A percentile compares a stretch with the other conserved stretches of the same genome.
Conservation (phyloP, 2,113 vertebrate species). For the Ceratotherium simum region DNA sequence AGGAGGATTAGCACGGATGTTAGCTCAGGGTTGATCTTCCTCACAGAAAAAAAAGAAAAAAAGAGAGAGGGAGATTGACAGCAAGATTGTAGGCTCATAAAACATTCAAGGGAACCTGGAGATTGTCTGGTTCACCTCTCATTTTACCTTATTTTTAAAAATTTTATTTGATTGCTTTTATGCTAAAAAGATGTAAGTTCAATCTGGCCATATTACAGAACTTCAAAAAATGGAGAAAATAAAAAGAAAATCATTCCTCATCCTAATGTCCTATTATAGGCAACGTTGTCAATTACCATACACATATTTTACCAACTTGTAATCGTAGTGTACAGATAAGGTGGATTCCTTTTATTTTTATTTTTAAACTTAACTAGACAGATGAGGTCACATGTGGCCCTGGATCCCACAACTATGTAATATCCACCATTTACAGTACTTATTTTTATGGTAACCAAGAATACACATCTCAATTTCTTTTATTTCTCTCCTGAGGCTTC, state of each 20-base stretch:
- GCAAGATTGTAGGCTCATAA: slow-evolving; percentile 75
- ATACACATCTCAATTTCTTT: background rate
- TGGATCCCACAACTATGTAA: background rate
- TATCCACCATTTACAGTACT: background rate
- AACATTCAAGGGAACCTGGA: slow-evolving; percentile 74
- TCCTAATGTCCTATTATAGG: slow-evolving; percentile 32
- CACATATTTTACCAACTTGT: slow-evolving; percentile 51
- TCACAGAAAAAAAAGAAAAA: no score
- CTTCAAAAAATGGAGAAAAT: slow-evolving; percentile 62
- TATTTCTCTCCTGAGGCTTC: background rate
- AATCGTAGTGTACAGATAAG: slow-evolving; percentile 43
- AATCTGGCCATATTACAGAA: slow-evolving; percentile 62
- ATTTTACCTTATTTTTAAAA: slow-evolving; percentile 79
- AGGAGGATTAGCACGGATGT: no score
- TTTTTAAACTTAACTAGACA: slow-evolving; percentile 65
- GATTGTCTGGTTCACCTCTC: slow-evolving; percentile 72
- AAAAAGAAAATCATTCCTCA: slow-evolving; percentile 63
- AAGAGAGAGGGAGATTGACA: slow-evolving; percentile 70
- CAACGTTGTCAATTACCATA: slow-evolving; percentile 58
- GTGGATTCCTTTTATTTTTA: slow-evolving; percentile 54
- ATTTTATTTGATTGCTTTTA: slow-evolving; percentile 79
- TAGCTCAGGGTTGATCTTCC: no score
- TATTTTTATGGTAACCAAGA: slow-evolving; percentile 24
- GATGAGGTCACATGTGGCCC: slow-evolving; percentile 36
- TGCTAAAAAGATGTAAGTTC: slow-evolving; percentile 71